Percentiles rank a stretch among this genome's conserved stretches.
Evolutionary conservation across 2,113 vertebrate species (phyloP).

Genomic region (Ochotona curzoniae): DNA sequence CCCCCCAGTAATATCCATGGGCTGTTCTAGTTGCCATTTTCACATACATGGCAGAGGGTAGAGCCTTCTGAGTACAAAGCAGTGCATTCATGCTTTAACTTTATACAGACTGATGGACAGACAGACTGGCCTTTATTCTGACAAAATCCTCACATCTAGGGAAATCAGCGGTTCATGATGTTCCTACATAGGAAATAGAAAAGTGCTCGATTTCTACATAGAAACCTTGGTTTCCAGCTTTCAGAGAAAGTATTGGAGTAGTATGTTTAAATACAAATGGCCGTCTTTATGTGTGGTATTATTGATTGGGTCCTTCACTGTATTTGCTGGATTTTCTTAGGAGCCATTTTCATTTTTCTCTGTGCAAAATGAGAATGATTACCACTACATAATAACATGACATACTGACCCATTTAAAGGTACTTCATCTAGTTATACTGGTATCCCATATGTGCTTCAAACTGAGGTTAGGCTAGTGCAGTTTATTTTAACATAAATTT

Average conservation of each 20-base stretch:
- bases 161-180: not conserved
- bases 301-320: not conserved
- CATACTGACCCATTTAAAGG: slow-evolving; percentile 16
- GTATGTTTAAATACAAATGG: slow-evolving; percentile 25
- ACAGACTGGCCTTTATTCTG: slow-evolving; percentile 20
- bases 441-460: slow-evolving; percentile 58
- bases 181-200: slow-evolving; percentile 2
- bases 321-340: not conserved
- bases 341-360: slow-evolving; percentile 17
- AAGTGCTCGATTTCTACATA: slow-evolving; percentile 1
- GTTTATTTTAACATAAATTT: slow-evolving; percentile 54
- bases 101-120: not conserved
- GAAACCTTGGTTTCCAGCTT: slow-evolving; percentile 16
- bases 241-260: slow-evolving; percentile 14
- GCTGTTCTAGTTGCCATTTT: slow-evolving; percentile 25
- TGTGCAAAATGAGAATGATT: slow-evolving; percentile 37
- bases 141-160: not conserved
- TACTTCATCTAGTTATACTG: slow-evolving; percentile 13
- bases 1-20: not conserved
- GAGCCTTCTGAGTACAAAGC: slow-evolving; percentile 39
- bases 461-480: slow-evolving; percentile 7
- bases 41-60: slow-evolving; percentile 1
- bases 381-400: slow-evolving; percentile 16
- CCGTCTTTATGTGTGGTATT: not conserved
- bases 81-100: not conserved